Base-by-base conservation (phyloP, 2,888 invertebrate species). In the Hermaeophaga mercurialis region DNA sequence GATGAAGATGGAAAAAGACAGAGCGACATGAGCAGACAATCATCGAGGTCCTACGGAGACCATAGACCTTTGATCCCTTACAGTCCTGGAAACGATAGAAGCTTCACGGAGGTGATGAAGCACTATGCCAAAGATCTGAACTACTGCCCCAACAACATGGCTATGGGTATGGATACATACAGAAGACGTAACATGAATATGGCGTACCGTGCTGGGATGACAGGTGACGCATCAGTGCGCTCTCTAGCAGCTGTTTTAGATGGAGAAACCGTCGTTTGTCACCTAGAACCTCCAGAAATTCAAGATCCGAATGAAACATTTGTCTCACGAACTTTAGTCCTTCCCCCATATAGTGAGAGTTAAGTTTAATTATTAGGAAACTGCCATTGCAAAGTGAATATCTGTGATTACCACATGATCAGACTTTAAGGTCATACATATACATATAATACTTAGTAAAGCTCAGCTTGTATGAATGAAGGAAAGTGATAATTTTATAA, bases 181-280 rank as follows among this genome's bases (percentile, higher is more conserved):
- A 82, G 71, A 80, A 82, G 47, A 47, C 64, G 69, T 1, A 66
- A 64, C 39, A 24, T 43, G 43, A 66, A 52, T 26, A 58, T 60
- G 58, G 56, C 63, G 14, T 76, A 82, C 61, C 75, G 81, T 64
- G 56, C 54, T 22, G 60, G 58, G 28, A 79, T 82, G 74, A 72
- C 81, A 64, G 83, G 83, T 1, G 84, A 80, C 67, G 81, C 83
- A 56, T 80, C 83, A 55, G 83, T 83, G 76, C 77, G 85, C 61
- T 84, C 85, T 6, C 66, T 85, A 62, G 88, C 92, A 19, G 92
- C 92, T 9, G 92, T 92, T 59, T 80, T 92, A 49, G 90, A 92
- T 73, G 91, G 92, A 39, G 88, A 90, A 70, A 91, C 91, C 58
- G 92, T 93, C 56, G 90, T 92, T 55, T 92, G 92, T 77, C 91